Percentiles rank a stretch among this genome's conserved stretches.
These are phyloP conservation scores for Mus musculus DNA, from an alignment of 2,113 vertebrate genomes.

Conservation along the genomic window DNA sequence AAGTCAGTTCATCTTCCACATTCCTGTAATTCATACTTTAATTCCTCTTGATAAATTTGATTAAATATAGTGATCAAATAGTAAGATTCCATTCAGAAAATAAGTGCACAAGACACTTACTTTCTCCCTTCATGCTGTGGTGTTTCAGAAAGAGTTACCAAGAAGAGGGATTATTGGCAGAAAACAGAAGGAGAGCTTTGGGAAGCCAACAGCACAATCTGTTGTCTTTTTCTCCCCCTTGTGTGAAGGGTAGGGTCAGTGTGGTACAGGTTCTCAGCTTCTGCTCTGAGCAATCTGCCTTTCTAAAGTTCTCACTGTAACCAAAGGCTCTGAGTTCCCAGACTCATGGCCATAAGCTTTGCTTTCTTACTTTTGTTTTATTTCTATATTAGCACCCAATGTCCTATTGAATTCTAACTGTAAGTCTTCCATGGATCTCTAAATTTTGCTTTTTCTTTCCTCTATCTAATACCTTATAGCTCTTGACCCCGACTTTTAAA, in stretches of 20 bases:
- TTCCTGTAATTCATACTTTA: neutral
- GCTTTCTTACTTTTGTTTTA: constrained; percentile 27
- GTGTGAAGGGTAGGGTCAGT: neutral
- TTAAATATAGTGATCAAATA: constrained; percentile 7
- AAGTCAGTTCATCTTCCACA: constrained; percentile 13
- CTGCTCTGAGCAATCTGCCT: neutral
- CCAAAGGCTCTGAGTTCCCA: neutral
- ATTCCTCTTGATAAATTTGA: neutral
- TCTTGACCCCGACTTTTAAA: neutral
- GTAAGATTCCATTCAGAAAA: constrained; percentile 17
- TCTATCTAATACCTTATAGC: neutral
- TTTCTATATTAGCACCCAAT: neutral
- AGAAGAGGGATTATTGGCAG: neutral
- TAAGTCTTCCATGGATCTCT: neutral
- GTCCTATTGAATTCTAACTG: neutral
- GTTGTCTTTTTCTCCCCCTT: neutral
- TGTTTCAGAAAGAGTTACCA: neutral
- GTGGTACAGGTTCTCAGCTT: neutral
- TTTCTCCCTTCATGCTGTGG: neutral
- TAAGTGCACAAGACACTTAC: neutral
- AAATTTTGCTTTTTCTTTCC: constrained; percentile 37
- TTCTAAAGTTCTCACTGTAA: neutral
- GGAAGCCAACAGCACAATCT: neutral
- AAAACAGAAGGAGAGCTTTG: neutral
- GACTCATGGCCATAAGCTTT: neutral